phyloP scores from a whole-genome alignment of 1,140 invertebrate genomes.

The Tetragonula clypearis region DNA sequence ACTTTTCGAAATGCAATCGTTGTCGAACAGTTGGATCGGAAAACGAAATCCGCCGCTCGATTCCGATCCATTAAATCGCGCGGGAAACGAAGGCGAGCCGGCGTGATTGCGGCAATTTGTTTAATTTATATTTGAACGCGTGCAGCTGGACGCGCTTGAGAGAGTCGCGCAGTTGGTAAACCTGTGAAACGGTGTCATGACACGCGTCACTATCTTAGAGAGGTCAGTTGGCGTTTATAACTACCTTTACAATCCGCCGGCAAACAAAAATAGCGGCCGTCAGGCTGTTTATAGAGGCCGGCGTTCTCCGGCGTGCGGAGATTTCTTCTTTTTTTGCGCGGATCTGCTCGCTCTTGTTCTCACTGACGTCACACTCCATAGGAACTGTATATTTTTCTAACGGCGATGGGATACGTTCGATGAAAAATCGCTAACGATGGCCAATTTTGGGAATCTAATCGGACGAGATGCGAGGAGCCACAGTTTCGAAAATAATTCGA shows the following conservation, averaged over 20 bases:
- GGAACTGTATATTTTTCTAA: background rate
- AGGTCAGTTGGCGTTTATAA: slow-evolving; percentile 43
- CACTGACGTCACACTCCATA: background rate
- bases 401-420: background rate
- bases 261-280: slow-evolving; percentile 18
- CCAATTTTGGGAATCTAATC: too few species aligned
- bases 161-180: slow-evolving; percentile 33
- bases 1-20: background rate
- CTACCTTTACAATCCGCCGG: slow-evolving; percentile 21
- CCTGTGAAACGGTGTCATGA: slow-evolving; percentile 38
- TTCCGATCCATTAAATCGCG: slow-evolving; percentile 8
- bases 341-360: background rate
- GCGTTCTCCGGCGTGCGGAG: background rate
- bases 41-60: too few species aligned
- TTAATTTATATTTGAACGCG: slow-evolving; percentile 48
- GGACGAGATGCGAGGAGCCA: too few species aligned
- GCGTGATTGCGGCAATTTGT: slow-evolving; percentile 9
- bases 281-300: slow-evolving; percentile 29
- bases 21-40: background rate
- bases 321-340: slow-evolving; percentile 4
- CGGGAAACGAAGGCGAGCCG: background rate
- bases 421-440: background rate
- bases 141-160: background rate
- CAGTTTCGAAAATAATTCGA: too few species aligned
- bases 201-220: slow-evolving; percentile 47